These are phyloP conservation scores for Limnephilus lunatus DNA, from an alignment of 2,888 invertebrate genomes.

Conservation along the genomic window DNA sequence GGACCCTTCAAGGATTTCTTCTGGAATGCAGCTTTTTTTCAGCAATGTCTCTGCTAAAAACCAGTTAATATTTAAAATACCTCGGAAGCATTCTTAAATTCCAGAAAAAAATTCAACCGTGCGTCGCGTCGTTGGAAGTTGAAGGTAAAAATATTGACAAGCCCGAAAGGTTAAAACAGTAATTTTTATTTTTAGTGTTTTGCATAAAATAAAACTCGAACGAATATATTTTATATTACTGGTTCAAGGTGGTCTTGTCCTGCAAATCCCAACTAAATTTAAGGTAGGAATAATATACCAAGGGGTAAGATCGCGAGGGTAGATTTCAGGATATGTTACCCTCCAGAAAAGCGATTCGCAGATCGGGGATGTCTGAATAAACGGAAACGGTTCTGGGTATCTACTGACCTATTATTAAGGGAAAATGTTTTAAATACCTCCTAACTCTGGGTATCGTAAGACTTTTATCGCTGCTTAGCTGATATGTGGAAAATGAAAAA, in stretches of 20 bases:
- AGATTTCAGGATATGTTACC: slow-evolving; percentile 33
- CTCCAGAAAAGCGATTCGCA: slow-evolving; percentile 32
- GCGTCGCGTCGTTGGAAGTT: no score
- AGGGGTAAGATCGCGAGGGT: slow-evolving; percentile 30
- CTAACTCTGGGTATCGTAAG: background rate
- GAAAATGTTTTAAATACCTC: slow-evolving; percentile 20
- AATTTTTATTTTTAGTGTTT: no score
- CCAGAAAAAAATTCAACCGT: no score
- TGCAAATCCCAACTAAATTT: background rate
- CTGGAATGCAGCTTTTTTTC: no score
- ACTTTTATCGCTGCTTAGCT: background rate
- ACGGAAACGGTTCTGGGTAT: slow-evolving; percentile 12
- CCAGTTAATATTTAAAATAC: no score
- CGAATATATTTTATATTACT: background rate
- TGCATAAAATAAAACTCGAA: no score
- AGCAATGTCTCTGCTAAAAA: no score
- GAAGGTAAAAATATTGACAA: no score
- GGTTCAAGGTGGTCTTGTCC: background rate
- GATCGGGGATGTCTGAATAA: slow-evolving; percentile 23
- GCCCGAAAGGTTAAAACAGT: no score
- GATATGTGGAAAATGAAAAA: background rate
- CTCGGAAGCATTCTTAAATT: no score
- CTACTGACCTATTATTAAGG: background rate
- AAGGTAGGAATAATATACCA: slow-evolving; percentile 10
- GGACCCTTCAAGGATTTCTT: no score